Percentiles rank a stretch among this genome's conserved stretches.
These are phyloP conservation scores for Diplosoma virens DNA, from an alignment of 23 tunicate species.

Conservation along the genomic window DNA sequence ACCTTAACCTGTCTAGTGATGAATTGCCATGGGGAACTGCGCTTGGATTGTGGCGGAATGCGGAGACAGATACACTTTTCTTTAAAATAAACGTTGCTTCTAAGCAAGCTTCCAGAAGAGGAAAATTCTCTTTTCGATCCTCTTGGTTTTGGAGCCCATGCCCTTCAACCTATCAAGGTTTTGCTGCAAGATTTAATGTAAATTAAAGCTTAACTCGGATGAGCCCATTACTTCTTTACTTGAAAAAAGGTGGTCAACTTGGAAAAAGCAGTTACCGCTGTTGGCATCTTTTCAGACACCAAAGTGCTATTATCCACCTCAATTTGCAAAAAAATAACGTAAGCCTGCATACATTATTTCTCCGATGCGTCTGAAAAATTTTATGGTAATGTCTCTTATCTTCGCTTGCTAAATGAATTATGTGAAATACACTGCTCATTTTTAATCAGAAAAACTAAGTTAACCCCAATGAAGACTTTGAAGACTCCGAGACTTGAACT, in stretches of 20 bases:
- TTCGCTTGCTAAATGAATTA: constrained; percentile 9
- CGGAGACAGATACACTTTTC: no score
- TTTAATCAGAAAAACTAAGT: constrained; percentile 34
- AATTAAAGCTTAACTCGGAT: constrained; percentile 27
- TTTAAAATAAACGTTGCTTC: no score
- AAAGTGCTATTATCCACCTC: constrained; percentile 37
- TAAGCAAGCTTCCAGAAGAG: no score
- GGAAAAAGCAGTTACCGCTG: no score
- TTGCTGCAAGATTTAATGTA: no score
- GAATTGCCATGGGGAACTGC: no score
- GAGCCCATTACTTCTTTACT: constrained; percentile 3
- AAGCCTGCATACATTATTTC: constrained; percentile 33
- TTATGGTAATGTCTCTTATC: constrained; percentile 51
- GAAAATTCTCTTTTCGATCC: no score
- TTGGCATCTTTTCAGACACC: constrained; percentile 14
- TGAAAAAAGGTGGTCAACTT: neutral
- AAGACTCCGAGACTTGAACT: constrained; percentile 52
- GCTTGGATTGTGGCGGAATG: no score
- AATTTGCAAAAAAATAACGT: constrained; percentile 12
- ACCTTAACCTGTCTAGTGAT: no score
- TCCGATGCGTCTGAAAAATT: constrained; percentile 53
- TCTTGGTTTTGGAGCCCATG: no score
- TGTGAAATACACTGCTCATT: constrained; percentile 32
- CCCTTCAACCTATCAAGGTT: no score
- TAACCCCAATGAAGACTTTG: constrained; percentile 37